Evolutionary conservation across 1,140 invertebrate species (phyloP).

Genomic region (Heliconius melpomene): DNA sequence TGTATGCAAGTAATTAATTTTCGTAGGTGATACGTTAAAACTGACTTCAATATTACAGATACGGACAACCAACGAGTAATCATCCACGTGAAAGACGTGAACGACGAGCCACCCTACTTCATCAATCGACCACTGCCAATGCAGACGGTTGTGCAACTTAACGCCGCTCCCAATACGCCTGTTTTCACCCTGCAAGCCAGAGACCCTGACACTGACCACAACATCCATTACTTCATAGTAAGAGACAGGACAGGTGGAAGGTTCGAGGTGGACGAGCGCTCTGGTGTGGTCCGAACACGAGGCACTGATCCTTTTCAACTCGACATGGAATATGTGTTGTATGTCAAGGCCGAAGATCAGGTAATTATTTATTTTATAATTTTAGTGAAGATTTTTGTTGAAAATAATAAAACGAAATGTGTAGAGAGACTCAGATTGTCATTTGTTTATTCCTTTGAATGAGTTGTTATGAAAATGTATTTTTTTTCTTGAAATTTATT

Average conservation of each 20-base stretch:
- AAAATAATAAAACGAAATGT: no score
- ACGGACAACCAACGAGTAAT: slow-evolving; percentile 97
- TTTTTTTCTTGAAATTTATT: background rate
- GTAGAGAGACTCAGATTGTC: no score
- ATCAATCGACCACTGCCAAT: slow-evolving; percentile 97
- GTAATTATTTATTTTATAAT: slow-evolving; percentile 51
- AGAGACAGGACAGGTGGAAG: slow-evolving; percentile 90
- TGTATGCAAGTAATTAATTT: no score
- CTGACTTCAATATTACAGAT: slow-evolving; percentile 83
- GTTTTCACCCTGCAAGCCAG: slow-evolving; percentile 97
- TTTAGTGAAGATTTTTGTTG: background rate
- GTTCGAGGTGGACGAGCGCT: slow-evolving; percentile 95
- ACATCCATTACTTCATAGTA: slow-evolving; percentile 97
- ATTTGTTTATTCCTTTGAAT: background rate
- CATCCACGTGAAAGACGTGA: slow-evolving; percentile 97
- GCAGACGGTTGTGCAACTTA: slow-evolving; percentile 97
- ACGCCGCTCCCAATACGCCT: slow-evolving; percentile 96
- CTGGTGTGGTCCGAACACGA: slow-evolving; percentile 94
- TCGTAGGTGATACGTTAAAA: no score
- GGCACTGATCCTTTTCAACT: slow-evolving; percentile 95
- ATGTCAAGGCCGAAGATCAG: slow-evolving; percentile 97
- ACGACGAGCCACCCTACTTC: slow-evolving; percentile 97
- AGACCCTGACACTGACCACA: slow-evolving; percentile 96
- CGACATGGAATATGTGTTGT: slow-evolving; percentile 97
- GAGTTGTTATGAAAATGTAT: background rate